A percentile compares a stretch with the other conserved stretches of the same genome.
Evolutionary conservation across 2,113 vertebrate species (phyloP).

Genomic region (Odontophorus gujanensis): DNA sequence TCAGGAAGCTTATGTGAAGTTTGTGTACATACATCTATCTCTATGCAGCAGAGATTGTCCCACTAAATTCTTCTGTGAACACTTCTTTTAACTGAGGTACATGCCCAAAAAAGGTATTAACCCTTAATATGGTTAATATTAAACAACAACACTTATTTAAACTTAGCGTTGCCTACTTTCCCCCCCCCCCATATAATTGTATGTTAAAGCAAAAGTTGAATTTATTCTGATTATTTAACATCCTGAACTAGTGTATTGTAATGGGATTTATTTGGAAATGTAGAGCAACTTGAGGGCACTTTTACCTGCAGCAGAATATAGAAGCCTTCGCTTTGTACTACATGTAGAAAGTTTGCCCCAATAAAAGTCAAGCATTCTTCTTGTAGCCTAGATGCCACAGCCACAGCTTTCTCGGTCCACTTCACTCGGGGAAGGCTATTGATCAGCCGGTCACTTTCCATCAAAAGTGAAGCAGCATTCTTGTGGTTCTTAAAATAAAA

Average conservation of each 20-base stretch:
- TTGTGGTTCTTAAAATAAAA: slow-evolving; percentile 82
- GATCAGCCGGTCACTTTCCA: slow-evolving; percentile 88
- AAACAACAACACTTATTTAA: not conserved
- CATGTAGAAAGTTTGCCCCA: slow-evolving; percentile 81
- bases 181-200: not conserved
- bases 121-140: not conserved
- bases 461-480: slow-evolving; percentile 86
- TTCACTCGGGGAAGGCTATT: slow-evolving; percentile 90
- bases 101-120: not conserved
- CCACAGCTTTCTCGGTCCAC: slow-evolving; percentile 87
- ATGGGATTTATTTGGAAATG: not conserved
- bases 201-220: not conserved
- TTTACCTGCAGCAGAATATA: slow-evolving; percentile 86
- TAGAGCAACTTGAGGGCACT: not conserved
- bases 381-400: slow-evolving; percentile 84
- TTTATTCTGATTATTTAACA: not conserved
- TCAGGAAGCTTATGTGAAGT: not conserved
- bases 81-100: not conserved
- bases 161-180: not conserved
- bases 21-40: accelerated
- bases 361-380: slow-evolving; percentile 85
- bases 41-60: not conserved
- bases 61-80: not conserved
- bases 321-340: slow-evolving; percentile 85
- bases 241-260: not conserved